These are phyloP conservation scores for Pluvialis apricaria DNA, from an alignment of 2,113 vertebrate species.

Conservation along the genomic window DNA sequence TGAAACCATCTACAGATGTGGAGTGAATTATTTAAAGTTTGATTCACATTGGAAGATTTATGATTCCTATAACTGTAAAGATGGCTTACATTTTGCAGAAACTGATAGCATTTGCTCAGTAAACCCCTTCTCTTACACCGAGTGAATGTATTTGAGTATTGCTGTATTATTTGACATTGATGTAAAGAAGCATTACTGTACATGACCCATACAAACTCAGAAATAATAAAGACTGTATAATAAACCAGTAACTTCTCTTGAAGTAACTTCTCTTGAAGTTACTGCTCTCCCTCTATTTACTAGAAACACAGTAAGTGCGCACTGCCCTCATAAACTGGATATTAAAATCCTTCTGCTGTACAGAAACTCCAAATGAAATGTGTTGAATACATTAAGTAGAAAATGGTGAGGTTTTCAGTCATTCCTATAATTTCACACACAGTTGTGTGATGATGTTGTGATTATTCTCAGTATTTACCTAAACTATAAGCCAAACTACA, in stretches of 20 bases:
- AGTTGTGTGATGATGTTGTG: not conserved
- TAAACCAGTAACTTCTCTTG: not conserved
- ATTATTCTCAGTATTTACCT: not conserved
- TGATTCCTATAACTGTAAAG: not conserved
- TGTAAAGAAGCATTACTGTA: not conserved
- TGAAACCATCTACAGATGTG: not conserved
- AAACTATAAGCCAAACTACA: not conserved
- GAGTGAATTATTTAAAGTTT: not conserved
- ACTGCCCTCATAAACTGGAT: not conserved
- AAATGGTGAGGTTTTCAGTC: not conserved
- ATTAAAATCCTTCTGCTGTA: not conserved
- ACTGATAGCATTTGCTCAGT: not conserved
- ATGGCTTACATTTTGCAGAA: not conserved
- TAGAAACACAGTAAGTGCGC: not conserved
- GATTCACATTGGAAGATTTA: not conserved
- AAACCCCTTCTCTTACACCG: not conserved
- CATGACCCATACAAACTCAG: not conserved
- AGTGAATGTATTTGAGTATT: not conserved
- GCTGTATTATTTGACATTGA: not conserved
- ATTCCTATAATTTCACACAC: not conserved
- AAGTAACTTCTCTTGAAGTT: not conserved
- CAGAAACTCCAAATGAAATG: not conserved
- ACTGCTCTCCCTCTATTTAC: not conserved
- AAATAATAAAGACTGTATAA: not conserved
- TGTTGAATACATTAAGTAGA: not conserved